Base-by-base conservation (phyloP, 2,113 vertebrate species). In the Crotalus tigris region DNA sequence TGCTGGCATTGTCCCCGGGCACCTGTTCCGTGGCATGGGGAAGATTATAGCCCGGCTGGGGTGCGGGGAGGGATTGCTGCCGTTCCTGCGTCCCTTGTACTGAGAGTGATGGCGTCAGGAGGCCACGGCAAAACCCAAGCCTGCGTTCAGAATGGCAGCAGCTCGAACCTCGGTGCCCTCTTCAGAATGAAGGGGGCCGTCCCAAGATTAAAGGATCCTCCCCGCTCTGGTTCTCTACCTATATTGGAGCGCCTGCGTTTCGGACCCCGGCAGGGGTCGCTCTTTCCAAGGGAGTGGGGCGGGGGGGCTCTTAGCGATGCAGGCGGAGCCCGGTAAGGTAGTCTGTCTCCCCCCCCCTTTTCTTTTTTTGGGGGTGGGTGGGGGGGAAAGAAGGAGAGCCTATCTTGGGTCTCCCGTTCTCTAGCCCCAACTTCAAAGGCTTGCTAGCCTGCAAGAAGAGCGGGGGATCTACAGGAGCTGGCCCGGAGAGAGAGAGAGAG, bases 71-170 rank as follows among this genome's bases (percentile, higher is more conserved):
- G 89, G 92, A 87, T 90, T 90, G 49, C 92, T 87, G 89, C 81
- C 81, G 92, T n/a, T 86, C 89, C 92, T 90, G 75, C 75, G 88
- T 81, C 90, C 75, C 88, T 89, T 61, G 61, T 59, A 33, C 92
- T 39, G 89, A 93, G 92, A 93, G 92, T 93, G 92, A 93, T 93
- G 90, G 90, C 90, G 93, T 54, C 93, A 93, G 89, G 90, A 93
- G 93, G 90, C 93, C 88, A 49, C 6, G 0, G 29, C 92, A 11
- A 3, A 51, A 17, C 51, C 90, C 61, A 10, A 54, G 61, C 81
- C 89, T 46, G 81, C 15, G 81, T 51, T 75, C 88, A 61, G 89
- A 53, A 75, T 53, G 88, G 91, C 87, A 92, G 86, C 59, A 92
- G 86, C 59, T 88, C 91, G 86, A 91, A 55, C 81, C 81, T 64